Base-by-base conservation (phyloP, 1,140 invertebrate species). In the Trichogramma pretiosum region DNA sequence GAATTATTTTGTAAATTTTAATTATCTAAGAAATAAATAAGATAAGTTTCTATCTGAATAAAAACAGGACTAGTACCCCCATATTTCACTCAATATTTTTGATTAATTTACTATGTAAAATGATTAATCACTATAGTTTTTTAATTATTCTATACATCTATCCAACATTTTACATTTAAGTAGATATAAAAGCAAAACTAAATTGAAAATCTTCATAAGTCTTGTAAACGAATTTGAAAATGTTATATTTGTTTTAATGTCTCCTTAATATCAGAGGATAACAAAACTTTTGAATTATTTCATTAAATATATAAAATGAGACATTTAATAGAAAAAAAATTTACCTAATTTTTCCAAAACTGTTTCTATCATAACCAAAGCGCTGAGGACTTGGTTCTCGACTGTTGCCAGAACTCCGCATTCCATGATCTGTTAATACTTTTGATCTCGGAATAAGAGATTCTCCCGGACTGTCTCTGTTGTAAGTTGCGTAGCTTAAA, bases 401-500 rank as follows among this genome's bases (percentile, higher is more conserved):
- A 46, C 77, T 79, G 13, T 85, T 69, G 11, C 67, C 61, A 1
- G 62, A 64, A 41, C 69, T 72, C 32, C 61, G 51, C 46, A 70
- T 63, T 7, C 65, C 65, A 23, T 68, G 64, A 21, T 63, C 64
- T 5, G 67, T 63, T 34, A 69, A 57, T 51, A 65, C 61, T 39
- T 65, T 60, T 14, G 62, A 59, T 52, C 68, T 56, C 11, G 60
- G 50, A n/a, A 67, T 57, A 1, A 68, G 50, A 33, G 63, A 63
- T 23, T 70, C 68, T 3, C 65, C 60, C n/a, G n/a, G n/a, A n/a
- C n/a, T n/a, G 30, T 68, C 68, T 41, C 69, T 67, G 47, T 73
- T 74, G 54, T 84, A 83, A 3, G 82, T 84, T 13, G 78, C 77
- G 56, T 85, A 85, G 56, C 75, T 81, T 41, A 83, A 72, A 50